Base-by-base conservation (phyloP, 2,888 invertebrate species). In the Drosophila nr. perissopoda region DNA sequence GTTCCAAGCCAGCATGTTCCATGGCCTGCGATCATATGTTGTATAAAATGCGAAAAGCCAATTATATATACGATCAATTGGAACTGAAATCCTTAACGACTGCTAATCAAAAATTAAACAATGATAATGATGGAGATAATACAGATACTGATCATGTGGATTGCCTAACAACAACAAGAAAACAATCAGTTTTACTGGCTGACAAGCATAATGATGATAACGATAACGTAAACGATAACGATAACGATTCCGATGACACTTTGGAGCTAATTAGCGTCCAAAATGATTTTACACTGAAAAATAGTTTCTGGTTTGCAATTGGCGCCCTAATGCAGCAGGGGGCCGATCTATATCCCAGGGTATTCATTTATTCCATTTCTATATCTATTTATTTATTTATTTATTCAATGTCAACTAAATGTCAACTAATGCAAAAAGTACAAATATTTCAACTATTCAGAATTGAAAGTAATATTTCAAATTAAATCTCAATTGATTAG, bases 281-380 rank as follows among this genome's bases (percentile, higher is more conserved):
- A 93, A 97, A 97, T 94, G 96, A 97, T 92, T 98, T 98, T 93
- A 96, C 96, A 66, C 93, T 98, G 73, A 95, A 96, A 84, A 97
- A 99, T 94, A 97, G 98, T 83, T 97, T 99, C 94, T 99, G 98
- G 98, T 99, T 99, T 94, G 97, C 97, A 80, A 97, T 98, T 51
- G 99, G 99, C 34, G 98, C 98, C 33, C 96, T 99, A 89, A 95
- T 99, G 95, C 97, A 98, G 90, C 98, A 98, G 93, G 98, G 98
- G 76, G 97, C 97, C 72, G 97, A 97, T 73, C 94, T 98, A 79
- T 97, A 98, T 93, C 99, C 99, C 56, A 98, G 96, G 97, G 97
- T 97, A 91, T 63, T 83, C 25, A 66, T 58, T 36, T 40, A 36
- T 54, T 21, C 13, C 7, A 25, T 48, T 38, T 21, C 18, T 61